A percentile compares a stretch with the other conserved stretches of the same genome.
These are phyloP conservation scores for Lepisosteus oculatus DNA, from an alignment of 2,113 vertebrate species.

Conservation along the genomic window DNA sequence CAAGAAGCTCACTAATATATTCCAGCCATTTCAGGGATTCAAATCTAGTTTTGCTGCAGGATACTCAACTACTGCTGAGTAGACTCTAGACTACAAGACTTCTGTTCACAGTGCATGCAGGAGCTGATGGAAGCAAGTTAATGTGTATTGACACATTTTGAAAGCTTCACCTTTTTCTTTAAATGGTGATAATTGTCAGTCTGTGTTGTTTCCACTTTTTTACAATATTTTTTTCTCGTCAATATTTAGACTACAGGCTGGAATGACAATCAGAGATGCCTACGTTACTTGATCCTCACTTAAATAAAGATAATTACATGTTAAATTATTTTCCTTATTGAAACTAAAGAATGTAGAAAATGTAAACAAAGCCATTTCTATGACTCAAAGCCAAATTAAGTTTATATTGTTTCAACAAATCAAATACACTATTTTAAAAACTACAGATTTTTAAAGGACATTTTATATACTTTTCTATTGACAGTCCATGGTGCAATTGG, in stretches of 20 bases:
- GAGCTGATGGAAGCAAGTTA: slow-evolving; percentile 69
- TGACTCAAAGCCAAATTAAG: too few relatives aligned
- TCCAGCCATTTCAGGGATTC: not conserved
- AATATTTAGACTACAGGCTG: not conserved
- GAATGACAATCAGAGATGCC: not conserved
- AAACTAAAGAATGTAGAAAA: too few relatives aligned
- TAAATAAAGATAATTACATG: too few relatives aligned
- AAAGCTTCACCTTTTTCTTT: slow-evolving; percentile 75
- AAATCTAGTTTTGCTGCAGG: slow-evolving; percentile 40
- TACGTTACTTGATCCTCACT: too few relatives aligned
- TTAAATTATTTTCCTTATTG: too few relatives aligned
- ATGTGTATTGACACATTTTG: slow-evolving; percentile 76
- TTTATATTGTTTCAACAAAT: too few relatives aligned
- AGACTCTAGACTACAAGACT: slow-evolving; percentile 43
- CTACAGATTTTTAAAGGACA: too few relatives aligned
- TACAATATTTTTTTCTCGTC: not conserved
- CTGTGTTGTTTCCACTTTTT: slow-evolving; percentile 59
- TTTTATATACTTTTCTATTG: too few relatives aligned
- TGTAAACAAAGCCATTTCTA: too few relatives aligned
- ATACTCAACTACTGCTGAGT: slow-evolving; percentile 40
- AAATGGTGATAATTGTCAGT: slow-evolving; percentile 79
- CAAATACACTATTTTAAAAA: too few relatives aligned
- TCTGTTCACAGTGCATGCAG: slow-evolving; percentile 56
- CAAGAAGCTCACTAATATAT: not conserved
- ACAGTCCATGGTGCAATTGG: too few relatives aligned